Evolutionary conservation across 2,888 invertebrate species (phyloP).

Genomic region (Leptinotarsa peninsularis): DNA sequence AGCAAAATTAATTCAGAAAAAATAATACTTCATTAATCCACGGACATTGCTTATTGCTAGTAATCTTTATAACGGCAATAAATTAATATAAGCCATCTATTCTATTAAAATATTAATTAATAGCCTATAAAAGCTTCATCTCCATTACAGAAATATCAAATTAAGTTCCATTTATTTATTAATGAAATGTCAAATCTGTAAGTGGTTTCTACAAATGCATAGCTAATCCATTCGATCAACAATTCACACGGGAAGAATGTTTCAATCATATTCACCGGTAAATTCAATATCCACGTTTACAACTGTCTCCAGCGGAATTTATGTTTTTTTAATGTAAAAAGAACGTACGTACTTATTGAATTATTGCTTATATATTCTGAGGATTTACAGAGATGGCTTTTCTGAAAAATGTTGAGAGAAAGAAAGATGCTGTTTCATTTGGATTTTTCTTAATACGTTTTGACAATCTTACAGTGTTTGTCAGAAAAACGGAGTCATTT

Average conservation of each 20-base stretch:
- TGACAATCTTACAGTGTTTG: too few relatives aligned
- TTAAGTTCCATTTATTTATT: background rate
- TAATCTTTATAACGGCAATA: background rate
- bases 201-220: conserved; percentile 3
- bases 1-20: too few relatives aligned
- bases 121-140: background rate
- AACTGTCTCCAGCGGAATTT: background rate
- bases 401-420: background rate
- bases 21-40: background rate
- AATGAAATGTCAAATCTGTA: conserved; percentile 1
- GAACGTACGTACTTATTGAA: background rate
- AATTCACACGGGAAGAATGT: background rate
- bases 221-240: background rate
- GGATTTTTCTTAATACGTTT: too few relatives aligned
- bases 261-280: conserved; percentile 1
- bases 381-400: background rate
- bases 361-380: background rate
- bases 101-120: background rate
- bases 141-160: background rate
- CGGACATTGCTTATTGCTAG: background rate
- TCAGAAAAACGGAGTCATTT: too few relatives aligned
- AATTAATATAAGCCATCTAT: background rate
- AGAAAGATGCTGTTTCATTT: too few relatives aligned
- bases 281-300: conserved; percentile 1
- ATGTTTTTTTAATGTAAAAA: background rate